phyloP scores from a whole-genome alignment of 2,113 vertebrate species.

The Tauraco erythrolophus region DNA sequence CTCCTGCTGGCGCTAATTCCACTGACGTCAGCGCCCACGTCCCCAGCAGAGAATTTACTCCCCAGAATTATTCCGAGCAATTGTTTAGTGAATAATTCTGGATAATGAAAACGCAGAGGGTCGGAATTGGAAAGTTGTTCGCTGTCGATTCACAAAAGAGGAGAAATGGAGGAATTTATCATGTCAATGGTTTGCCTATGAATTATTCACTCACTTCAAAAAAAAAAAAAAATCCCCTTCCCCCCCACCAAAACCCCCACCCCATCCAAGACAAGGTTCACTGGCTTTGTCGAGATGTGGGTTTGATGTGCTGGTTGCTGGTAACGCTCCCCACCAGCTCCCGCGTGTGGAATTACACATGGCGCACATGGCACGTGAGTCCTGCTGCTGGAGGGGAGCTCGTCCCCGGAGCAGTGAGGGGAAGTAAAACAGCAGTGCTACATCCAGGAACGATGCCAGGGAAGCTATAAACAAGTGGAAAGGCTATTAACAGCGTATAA shows the following conservation, averaged over 20 bases:
- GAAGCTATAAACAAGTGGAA: not conserved
- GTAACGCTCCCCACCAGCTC: not conserved
- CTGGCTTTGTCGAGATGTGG: not conserved
- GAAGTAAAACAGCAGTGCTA: not conserved
- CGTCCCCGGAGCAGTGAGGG: not conserved
- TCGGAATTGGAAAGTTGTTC: constrained; percentile 47
- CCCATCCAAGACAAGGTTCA: not conserved
- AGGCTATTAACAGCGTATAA: not conserved
- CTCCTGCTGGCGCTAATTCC: not conserved
- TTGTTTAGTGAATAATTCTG: constrained; percentile 57
- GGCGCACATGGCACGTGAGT: rapidly evolving
- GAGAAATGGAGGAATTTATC: constrained; percentile 50
- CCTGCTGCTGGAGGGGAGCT: not conserved
- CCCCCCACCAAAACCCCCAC: not conserved
- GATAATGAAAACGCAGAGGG: constrained; percentile 50
- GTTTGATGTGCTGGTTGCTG: not conserved
- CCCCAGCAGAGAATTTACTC: constrained; percentile 6
- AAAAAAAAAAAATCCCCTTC: not conserved
- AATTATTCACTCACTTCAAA: constrained; percentile 44
- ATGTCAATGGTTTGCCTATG: constrained; percentile 40
- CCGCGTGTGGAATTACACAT: not conserved
- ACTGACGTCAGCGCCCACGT: not conserved
- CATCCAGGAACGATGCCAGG: constrained; percentile 11
- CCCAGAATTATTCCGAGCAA: constrained; percentile 22
- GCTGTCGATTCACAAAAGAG: constrained; percentile 22